These are phyloP conservation scores for Corynorhinus townsendii DNA, from an alignment of 2,113 vertebrate genomes.

Conservation along the genomic window DNA sequence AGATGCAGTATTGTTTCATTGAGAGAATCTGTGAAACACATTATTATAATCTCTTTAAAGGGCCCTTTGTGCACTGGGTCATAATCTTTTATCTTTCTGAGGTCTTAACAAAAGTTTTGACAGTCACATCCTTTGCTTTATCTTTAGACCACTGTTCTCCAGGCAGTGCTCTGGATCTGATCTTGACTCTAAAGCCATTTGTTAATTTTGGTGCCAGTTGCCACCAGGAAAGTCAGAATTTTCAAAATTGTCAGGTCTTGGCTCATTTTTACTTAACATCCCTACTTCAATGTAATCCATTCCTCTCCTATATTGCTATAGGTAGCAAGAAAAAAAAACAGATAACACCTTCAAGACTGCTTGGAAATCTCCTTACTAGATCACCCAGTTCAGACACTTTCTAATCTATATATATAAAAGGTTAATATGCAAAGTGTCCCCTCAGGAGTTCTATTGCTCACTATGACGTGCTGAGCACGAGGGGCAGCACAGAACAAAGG, in stretches of 20 bases:
- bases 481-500: no score
- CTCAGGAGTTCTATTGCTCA: no score
- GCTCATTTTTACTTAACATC: not conserved
- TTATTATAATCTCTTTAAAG: not conserved
- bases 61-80: not conserved
- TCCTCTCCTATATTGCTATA: not conserved
- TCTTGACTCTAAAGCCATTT: conserved; percentile 1
- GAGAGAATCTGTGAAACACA: not conserved
- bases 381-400: not conserved
- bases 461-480: no score
- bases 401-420: no score
- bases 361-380: not conserved
- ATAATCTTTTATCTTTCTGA: not conserved
- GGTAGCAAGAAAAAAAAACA: not conserved
- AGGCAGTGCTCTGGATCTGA: not conserved
- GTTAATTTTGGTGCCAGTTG: not conserved
- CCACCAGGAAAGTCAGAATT: not conserved
- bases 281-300: not conserved
- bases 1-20: not conserved
- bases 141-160: not conserved
- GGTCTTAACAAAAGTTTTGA: not conserved
- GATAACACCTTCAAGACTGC: not conserved
- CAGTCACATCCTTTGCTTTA: not conserved
- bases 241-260: conserved; percentile 14
- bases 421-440: no score